Evolutionary conservation across 2,113 vertebrate species (phyloP), one percentile per base, ranked within the genome.

Genomic region (Cyprinodon variegatus): DNA sequence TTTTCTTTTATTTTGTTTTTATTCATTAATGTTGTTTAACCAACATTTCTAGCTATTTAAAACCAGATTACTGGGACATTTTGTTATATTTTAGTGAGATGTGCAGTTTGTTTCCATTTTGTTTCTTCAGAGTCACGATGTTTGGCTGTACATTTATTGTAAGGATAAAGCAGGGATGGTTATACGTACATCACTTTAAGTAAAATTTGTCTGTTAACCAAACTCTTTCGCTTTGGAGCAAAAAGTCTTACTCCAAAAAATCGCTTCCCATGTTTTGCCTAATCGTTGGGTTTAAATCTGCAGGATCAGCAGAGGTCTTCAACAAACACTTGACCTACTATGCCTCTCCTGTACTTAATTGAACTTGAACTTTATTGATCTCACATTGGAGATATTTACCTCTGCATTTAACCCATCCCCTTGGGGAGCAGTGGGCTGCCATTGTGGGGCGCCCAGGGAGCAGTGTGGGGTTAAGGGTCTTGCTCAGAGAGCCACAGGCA

Each of bases 231-330:
- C 68, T 60, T 40, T 36, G 60, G 29, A 62, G 71, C 60, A 69
- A 61, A 53, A 79, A 59, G 29, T 74, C 65, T 63, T 39, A 59
- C 67, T 64, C 61, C 29, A 61, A 74, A 36, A n/a, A 45, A 38
- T 38, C 41, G 29, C 40, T 68, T 38, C 38, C 50, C 22, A 57
- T 78, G 62, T 78, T 53, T 69, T 78, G 63, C 57, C 39, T 68
- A 59, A 38, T 50, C 66, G n/a, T 17, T 1, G 60, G 50, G 68
- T 37, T 43, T 17, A 63, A 68, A 37, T 71, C 36, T 22, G 39
- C 8, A 46, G 38, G n/a, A 46, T 68, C 65, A 46, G 37, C 70
- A 74, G 72, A 46, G 60, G 36, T 37, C 71, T 11, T 43, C 61
- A 9, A 61, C 40, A 72, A 63, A 62, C 59, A 68, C 22, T 53